Base-by-base conservation (phyloP, 2,797 vertebrate genomes). In the Mus minutoides region DNA sequence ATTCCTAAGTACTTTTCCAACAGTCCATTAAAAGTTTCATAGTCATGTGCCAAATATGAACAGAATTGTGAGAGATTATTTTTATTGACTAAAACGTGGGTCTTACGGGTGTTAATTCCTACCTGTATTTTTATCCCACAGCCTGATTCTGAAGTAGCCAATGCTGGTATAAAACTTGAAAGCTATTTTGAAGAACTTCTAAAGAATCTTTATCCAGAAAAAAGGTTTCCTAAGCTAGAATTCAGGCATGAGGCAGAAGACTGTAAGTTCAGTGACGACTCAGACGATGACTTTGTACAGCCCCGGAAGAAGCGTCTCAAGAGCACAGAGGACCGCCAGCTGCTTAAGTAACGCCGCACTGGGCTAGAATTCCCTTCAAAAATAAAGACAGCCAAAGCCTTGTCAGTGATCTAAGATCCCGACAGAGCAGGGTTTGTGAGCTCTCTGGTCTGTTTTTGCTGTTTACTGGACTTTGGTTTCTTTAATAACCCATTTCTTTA, bases 71-170 rank as follows among this genome's bases (percentile, higher is more conserved):
- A 92, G 37, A 89, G 54, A 92, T 92, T 94, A 19, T 24, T 95
- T 94, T 62, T 78, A 64, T n/a, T 88, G 22, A 79, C 40, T 83
- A 67, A 91, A 90, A 75, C 76, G 24, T 54, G 73, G 58, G 21
- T 75, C 16, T 88, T 93, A 75, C 37, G 22, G 19, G 49, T 92
- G 82, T 82, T 89, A 58, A 92, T 12, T 98, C 24, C 78, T 96
- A 29, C 87, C 97, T 90, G 98, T 95, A 56, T 97, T 91, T 98
- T 98, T 86, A 80, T 73, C 92, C 97, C 95, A 98, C 98, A 99
- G 99, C 99, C 99, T 22, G 98, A 99, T 86, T 99, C 99, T 13
- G 99, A 99, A 98, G 98, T 99, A 92, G 99, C 98, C 75, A 98
- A 97, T 88, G 99, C 99, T 0, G 99, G 99, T 86, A 98, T 98